Percentiles rank a stretch among this genome's conserved stretches.
Evolutionary conservation across 2,113 vertebrate genomes (phyloP).

Genomic region (Centropus bengalensis): DNA sequence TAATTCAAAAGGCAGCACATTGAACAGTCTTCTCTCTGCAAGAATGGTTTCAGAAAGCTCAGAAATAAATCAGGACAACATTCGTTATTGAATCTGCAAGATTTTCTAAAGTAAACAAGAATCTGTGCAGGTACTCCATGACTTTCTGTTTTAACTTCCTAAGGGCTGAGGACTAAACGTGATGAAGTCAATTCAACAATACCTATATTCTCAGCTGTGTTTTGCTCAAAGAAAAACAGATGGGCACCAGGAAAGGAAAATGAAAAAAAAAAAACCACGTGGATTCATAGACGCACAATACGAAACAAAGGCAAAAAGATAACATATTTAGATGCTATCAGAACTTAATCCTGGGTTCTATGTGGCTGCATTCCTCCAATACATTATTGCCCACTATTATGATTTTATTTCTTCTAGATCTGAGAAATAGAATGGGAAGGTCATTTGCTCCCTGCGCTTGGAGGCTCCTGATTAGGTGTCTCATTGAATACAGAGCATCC

Average conservation of each 20-base stretch:
- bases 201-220: neutral
- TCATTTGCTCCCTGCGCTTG: neutral
- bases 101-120: constrained; percentile 30
- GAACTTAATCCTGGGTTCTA: neutral
- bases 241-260: neutral
- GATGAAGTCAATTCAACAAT: constrained; percentile 25
- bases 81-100: constrained; percentile 6
- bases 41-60: constrained; percentile 20
- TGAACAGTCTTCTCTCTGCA: constrained; percentile 1
- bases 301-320: constrained; percentile 25
- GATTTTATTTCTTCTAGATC: neutral
- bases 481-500: neutral
- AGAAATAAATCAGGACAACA: constrained; percentile 10
- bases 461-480: neutral
- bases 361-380: neutral
- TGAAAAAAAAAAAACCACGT: neutral
- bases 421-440: neutral
- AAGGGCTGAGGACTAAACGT: neutral
- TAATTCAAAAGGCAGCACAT: constrained; percentile 42
- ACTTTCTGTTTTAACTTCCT: constrained; percentile 16
- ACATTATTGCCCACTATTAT: neutral
- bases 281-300: neutral
- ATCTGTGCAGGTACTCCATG: constrained; percentile 5
- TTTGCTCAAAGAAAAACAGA: constrained; percentile 4
- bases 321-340: neutral